phyloP scores from a whole-genome alignment of 1,140 invertebrate genomes.

The Brachionus koreanus region DNA sequence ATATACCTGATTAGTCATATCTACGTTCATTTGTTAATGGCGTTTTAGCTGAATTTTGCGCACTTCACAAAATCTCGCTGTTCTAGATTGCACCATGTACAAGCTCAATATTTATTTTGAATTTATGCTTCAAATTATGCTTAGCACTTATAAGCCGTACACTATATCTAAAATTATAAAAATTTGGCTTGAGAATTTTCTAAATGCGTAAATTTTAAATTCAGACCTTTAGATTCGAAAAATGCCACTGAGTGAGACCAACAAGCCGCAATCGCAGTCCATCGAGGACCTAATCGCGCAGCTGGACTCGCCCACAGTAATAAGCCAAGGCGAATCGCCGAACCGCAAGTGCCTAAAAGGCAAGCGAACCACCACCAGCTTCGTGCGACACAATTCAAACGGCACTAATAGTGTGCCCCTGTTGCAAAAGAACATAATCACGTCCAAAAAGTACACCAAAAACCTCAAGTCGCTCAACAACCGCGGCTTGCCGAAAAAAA shows the following conservation, averaged over 20 bases:
- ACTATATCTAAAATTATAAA: not conserved
- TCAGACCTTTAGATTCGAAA: not conserved
- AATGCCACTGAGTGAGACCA: slow-evolving; percentile 33
- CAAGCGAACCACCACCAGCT: not conserved
- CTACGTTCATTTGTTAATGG: not conserved
- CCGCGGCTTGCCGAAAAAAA: slow-evolving; percentile 76
- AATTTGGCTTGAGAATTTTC: not conserved
- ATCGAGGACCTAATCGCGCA: slow-evolving; percentile 42
- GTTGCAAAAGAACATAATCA: slow-evolving; percentile 35
- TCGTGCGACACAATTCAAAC: slow-evolving; percentile 7
- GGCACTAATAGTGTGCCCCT: not conserved
- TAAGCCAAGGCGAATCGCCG: not conserved
- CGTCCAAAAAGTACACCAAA: slow-evolving; percentile 43
- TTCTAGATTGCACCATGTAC: not conserved
- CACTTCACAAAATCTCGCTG: not conserved
- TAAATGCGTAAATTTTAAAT: not conserved
- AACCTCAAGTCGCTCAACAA: slow-evolving; percentile 23
- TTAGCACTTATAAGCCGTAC: not conserved
- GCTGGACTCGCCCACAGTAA: not conserved
- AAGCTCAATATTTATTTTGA: not conserved
- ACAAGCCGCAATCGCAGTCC: slow-evolving; percentile 38
- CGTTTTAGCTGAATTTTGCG: not conserved
- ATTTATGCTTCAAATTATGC: not conserved
- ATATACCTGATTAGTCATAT: too few species aligned
- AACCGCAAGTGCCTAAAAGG: not conserved